Conservation (phyloP, 2,797 vertebrate genomes). For the Hapalemur alaotrensis region DNA sequence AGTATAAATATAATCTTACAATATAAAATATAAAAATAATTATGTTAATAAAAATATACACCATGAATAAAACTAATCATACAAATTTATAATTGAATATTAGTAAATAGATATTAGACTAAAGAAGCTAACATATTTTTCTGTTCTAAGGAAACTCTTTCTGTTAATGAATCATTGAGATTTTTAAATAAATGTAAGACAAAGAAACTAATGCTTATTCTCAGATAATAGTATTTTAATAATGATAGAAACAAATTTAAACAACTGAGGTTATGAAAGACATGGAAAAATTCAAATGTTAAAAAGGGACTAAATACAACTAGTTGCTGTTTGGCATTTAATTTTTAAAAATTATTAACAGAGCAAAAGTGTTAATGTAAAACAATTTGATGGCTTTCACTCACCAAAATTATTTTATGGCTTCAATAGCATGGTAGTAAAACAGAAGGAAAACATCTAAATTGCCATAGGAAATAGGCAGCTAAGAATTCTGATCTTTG, state of each 20-base stretch:
- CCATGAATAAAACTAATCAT: background rate
- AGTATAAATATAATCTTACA: background rate
- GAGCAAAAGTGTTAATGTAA: background rate
- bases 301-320: background rate
- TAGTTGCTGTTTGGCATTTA: background rate
- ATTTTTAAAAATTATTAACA: background rate
- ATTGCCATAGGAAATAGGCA: background rate
- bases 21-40: background rate
- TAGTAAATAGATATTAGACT: background rate
- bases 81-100: background rate
- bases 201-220: background rate
- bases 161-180: background rate
- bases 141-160: background rate
- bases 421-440: background rate
- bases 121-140: background rate
- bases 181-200: background rate
- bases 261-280: background rate
- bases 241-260: background rate
- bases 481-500: background rate
- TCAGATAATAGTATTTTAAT: background rate
- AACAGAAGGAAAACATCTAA: background rate
- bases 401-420: background rate
- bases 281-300: background rate
- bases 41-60: background rate
- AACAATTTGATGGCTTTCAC: background rate